Evolutionary conservation across 2,113 vertebrate species (phyloP), one percentile per base, ranked within the genome.

Genomic region (Pterocles gutturalis): DNA sequence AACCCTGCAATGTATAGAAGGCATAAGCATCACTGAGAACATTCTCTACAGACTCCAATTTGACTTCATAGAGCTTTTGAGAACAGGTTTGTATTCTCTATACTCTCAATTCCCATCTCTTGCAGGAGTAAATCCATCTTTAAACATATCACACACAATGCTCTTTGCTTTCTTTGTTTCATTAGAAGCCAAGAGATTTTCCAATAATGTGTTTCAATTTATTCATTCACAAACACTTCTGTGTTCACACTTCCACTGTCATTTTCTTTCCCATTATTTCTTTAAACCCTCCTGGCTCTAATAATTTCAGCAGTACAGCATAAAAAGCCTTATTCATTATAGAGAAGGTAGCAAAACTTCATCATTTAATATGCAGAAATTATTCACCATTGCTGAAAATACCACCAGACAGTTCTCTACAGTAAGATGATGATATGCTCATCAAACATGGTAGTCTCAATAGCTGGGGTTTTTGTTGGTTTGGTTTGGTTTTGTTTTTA

Each of bases 241-340:
- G 51, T 0, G 0, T 76, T 89, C 24, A 4, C 24, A n/a, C 22
- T 62, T 83, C 14, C 34, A 24, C 48, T 48, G 18, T 51, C 83
- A 69, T 12, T 89, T 48, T 66, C 41, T 71, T 90, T 78, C 33
- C 65, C 31, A 17, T 49, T 54, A 66, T 48, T 91, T 87, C 62
- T 94, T 85, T 61, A 94, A 75, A 93, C 10, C 20, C 57, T 94
- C 41, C 65, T 79, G 87, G 48, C 87, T 94, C 87, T 69, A 82
- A 93, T 83, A 1, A 57, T 51, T 95, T 72, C 55, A 95, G 66
- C 65, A 91, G 22, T 29, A 79, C 34, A 67, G 29, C 55, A 70
- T 58, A 73, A 82, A 92, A 90, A 76, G 57, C 48, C 25, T 79
- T 79, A 81, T 34, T 93, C 45, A 58, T 86, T 87, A n/a, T 10